A percentile compares a stretch with the other conserved stretches of the same genome.
Conservation (phyloP, 2,113 vertebrate genomes). For the Nesospiza acunhae region DNA sequence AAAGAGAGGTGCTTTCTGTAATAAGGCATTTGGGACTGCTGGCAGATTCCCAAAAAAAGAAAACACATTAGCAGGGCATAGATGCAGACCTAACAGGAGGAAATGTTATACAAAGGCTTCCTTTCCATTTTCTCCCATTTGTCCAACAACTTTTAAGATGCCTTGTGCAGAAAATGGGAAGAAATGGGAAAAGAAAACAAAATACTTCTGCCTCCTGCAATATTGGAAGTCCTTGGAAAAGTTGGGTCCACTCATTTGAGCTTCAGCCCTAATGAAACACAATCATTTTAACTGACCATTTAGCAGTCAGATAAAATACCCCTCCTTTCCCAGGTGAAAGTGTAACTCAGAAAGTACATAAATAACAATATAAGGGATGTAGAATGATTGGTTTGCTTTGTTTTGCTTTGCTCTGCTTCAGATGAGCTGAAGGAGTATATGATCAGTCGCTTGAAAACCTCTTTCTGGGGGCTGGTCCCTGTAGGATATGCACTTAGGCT, state of each 20-base stretch:
- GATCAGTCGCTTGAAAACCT: rapidly evolving
- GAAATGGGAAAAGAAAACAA: neutral
- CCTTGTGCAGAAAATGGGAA: neutral
- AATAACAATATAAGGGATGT: neutral
- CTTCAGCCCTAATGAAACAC: neutral
- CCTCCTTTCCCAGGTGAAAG: neutral
- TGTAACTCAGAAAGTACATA: neutral
- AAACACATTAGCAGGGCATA: neutral
- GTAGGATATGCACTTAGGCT: neutral
- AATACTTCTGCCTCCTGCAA: neutral
- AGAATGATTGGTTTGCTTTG: neutral
- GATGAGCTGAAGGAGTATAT: rapidly evolving
- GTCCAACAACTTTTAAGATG: neutral
- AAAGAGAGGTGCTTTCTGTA: neutral
- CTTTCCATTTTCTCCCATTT: neutral
- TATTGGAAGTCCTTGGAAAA: neutral
- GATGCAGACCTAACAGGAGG: too few relatives aligned
- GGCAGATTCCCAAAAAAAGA: neutral
- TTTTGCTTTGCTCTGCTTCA: neutral
- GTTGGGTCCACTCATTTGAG: neutral
- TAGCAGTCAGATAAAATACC: neutral
- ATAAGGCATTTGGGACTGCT: neutral
- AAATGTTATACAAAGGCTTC: neutral
- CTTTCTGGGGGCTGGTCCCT: rapidly evolving
- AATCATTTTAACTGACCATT: neutral